These are phyloP conservation scores for Coelopa pilipes DNA, from an alignment of 2,888 invertebrate genomes.

Conservation along the genomic window DNA sequence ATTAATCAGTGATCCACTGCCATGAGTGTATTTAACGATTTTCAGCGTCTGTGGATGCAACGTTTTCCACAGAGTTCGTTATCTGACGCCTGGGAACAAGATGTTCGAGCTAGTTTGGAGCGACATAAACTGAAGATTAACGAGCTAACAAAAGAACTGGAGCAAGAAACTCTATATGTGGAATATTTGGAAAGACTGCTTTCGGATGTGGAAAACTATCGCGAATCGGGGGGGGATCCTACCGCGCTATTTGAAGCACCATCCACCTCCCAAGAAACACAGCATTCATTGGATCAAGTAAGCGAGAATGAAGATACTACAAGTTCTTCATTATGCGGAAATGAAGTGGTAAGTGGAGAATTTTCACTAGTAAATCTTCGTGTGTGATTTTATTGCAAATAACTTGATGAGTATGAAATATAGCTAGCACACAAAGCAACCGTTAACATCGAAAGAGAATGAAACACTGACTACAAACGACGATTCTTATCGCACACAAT, in stretches of 20 bases:
- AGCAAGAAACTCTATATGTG: slow-evolving; percentile 90
- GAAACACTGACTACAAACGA: slow-evolving; percentile 11
- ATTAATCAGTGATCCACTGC: neutral
- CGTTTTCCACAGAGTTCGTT: slow-evolving; percentile 90
- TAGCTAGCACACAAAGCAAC: slow-evolving; percentile 18
- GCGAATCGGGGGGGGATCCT: slow-evolving; percentile 68
- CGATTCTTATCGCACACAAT: slow-evolving; percentile 6
- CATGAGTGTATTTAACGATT: slow-evolving; percentile 91
- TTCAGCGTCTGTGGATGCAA: slow-evolving; percentile 91
- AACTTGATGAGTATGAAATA: neutral
- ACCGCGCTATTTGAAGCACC: slow-evolving; percentile 68
- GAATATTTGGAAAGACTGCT: slow-evolving; percentile 87
- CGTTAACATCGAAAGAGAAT: neutral
- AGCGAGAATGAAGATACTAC: slow-evolving; percentile 32
- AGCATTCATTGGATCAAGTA: slow-evolving; percentile 14
- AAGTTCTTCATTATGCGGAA: slow-evolving; percentile 7
- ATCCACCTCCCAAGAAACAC: neutral
- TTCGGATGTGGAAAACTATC: slow-evolving; percentile 86
- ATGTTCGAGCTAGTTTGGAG: slow-evolving; percentile 88
- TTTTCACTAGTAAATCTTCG: neutral
- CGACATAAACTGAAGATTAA: slow-evolving; percentile 89
- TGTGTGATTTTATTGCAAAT: neutral
- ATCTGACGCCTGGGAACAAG: slow-evolving; percentile 93
- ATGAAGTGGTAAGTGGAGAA: neutral
- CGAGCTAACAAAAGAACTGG: slow-evolving; percentile 84